phyloP scores from a whole-genome alignment of 2,797 vertebrate genomes.

The Eospalax fontanierii region DNA sequence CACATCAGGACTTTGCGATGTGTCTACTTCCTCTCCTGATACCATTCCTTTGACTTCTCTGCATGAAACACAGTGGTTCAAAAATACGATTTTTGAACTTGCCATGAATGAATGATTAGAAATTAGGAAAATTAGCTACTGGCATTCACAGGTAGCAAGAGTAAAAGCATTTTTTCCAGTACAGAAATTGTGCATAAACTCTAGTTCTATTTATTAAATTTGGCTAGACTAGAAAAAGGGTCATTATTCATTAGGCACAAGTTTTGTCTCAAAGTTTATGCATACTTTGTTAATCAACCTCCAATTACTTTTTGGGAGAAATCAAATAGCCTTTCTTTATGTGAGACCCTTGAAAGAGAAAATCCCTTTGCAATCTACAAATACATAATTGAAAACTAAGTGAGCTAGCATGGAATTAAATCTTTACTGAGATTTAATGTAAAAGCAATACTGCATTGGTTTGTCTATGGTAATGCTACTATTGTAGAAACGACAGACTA shows the following conservation, averaged over 20 bases:
- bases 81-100: conserved; percentile 61
- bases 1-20: neutral
- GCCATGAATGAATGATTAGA: conserved; percentile 47
- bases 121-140: conserved; percentile 58
- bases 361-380: conserved; percentile 77
- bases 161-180: neutral
- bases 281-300: conserved; percentile 54
- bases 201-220: conserved; percentile 83
- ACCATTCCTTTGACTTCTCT: conserved; percentile 42
- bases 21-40: conserved; percentile 6
- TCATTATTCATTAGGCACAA: conserved; percentile 46
- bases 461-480: conserved; percentile 72
- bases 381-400: conserved; percentile 76
- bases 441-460: conserved; percentile 78
- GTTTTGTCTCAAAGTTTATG: conserved; percentile 73
- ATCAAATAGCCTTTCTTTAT: conserved; percentile 72
- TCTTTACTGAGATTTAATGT: conserved; percentile 80
- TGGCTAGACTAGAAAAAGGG: conserved; percentile 76
- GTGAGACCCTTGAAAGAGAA: conserved; percentile 70
- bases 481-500: conserved; percentile 77
- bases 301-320: conserved; percentile 78
- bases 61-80: neutral
- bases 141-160: neutral
- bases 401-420: conserved; percentile 82
- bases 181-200: conserved; percentile 38